Conservation (phyloP, 2,797 vertebrate species). For the Trematomus bernacchii region DNA sequence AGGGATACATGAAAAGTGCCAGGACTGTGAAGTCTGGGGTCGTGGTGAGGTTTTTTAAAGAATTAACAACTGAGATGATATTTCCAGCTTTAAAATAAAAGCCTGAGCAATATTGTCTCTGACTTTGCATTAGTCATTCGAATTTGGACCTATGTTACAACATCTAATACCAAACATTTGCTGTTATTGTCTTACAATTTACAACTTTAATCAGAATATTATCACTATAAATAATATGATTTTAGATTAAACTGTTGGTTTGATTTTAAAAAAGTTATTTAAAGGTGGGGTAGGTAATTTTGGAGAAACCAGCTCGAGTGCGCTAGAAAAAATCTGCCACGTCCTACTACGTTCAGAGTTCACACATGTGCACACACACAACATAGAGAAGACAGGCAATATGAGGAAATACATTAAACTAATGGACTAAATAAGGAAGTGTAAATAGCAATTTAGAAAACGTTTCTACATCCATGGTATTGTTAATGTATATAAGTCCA, state of each 20-base stretch:
- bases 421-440: neutral
- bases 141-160: slow-evolving; percentile 7
- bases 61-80: neutral
- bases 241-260: neutral
- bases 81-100: neutral
- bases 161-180: too few species aligned
- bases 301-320: too few species aligned
- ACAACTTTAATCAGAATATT: too few species aligned
- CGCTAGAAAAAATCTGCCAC: too few species aligned
- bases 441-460: neutral
- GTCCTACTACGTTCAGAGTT: too few species aligned
- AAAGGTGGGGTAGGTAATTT: too few species aligned
- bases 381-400: neutral
- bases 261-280: neutral
- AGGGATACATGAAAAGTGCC: neutral
- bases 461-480: too few species aligned
- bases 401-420: too few species aligned
- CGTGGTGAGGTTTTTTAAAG: slow-evolving; percentile 1
- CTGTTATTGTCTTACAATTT: neutral
- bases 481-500: too few species aligned
- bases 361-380: too few species aligned
- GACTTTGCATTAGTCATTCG: neutral
- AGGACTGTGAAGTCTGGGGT: neutral
- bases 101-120: neutral
- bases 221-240: neutral